These are phyloP conservation scores for Ascaphus truei DNA, from an alignment of 2,113 vertebrate genomes.

Conservation along the genomic window DNA sequence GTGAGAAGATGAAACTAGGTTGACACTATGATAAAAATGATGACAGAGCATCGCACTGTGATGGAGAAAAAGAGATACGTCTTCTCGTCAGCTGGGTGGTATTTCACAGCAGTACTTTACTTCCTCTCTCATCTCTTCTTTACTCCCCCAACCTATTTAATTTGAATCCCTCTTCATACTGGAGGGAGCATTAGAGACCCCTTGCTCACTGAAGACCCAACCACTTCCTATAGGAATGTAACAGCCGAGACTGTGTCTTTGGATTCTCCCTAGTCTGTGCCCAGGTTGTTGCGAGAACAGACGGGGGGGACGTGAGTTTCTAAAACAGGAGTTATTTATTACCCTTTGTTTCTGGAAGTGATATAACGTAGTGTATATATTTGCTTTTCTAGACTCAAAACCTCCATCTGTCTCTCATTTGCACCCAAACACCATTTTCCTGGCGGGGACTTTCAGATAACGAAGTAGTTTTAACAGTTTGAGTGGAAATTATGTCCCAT, in stretches of 20 bases:
- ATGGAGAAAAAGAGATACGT: neutral
- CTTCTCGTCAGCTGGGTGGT: neutral
- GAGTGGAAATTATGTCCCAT: no score
- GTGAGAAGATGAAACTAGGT: neutral
- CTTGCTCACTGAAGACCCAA: neutral
- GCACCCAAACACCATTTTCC: no score
- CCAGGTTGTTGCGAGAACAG: neutral
- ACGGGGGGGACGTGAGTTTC: neutral
- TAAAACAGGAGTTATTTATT: constrained; percentile 7
- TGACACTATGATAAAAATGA: neutral
- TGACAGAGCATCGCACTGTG: neutral
- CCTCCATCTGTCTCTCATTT: no score
- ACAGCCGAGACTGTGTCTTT: neutral
- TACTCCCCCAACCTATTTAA: neutral
- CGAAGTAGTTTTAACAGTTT: no score
- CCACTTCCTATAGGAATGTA: neutral
- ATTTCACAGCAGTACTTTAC: neutral
- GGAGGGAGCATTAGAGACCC: no score
- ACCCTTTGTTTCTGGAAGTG: neutral
- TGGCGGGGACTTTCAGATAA: no score
- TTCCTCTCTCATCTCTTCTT: neutral
- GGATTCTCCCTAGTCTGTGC: neutral
- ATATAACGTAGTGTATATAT: neutral
- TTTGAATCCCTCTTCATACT: neutral
- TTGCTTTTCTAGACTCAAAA: neutral